Conservation (phyloP, 2,797 vertebrate species). For the Selene dorsalis region DNA sequence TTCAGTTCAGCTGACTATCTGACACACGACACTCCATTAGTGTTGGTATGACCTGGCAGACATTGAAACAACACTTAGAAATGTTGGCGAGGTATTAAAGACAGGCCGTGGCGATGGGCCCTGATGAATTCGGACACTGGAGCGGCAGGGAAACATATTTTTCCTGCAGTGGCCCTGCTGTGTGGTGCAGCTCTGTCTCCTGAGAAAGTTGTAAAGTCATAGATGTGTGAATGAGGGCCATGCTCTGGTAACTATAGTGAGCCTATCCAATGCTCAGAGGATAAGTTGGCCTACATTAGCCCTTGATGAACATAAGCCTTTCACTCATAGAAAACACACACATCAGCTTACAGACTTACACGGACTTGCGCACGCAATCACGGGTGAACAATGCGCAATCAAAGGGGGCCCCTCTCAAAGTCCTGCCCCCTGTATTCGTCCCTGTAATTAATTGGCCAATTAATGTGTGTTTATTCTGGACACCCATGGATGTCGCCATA, state of each 20-base stretch:
- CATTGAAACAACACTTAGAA: constrained; percentile 60
- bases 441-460: constrained; percentile 85
- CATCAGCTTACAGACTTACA: constrained; percentile 32
- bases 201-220: constrained; percentile 54
- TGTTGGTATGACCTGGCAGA: constrained; percentile 58
- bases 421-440: constrained; percentile 71
- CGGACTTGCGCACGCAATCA: constrained; percentile 27
- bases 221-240: constrained; percentile 62
- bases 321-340: constrained; percentile 52
- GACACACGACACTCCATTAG: constrained; percentile 69
- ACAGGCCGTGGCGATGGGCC: constrained; percentile 24
- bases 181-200: constrained; percentile 29
- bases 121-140: constrained; percentile 56
- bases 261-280: constrained; percentile 69
- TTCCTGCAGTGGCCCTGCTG: constrained; percentile 39
- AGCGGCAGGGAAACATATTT: constrained; percentile 28
- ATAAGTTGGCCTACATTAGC: constrained; percentile 83
- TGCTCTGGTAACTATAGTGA: constrained; percentile 66
- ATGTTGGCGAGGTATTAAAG: constrained; percentile 55
- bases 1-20: constrained; percentile 54
- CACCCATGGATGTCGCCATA: constrained; percentile 75
- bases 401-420: constrained; percentile 70
- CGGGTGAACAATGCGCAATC: constrained; percentile 70
- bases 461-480: constrained; percentile 86
- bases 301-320: constrained; percentile 72